phyloP scores from a whole-genome alignment of 2,797 vertebrate species.

The Coccyzus lansbergi region DNA sequence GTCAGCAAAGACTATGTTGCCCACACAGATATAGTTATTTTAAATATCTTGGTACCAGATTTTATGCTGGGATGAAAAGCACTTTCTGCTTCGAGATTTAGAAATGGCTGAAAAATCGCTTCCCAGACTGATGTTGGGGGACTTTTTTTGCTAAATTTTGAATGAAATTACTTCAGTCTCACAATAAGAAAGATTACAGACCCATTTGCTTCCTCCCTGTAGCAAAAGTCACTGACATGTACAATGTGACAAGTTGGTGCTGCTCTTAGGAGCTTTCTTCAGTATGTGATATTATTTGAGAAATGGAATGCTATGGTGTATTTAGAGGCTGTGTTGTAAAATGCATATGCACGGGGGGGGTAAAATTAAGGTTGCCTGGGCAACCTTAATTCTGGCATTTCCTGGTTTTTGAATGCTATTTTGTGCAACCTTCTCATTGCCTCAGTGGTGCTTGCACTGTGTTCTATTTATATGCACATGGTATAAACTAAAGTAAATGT shows the following conservation, averaged over 20 bases:
- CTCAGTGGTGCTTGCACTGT: constrained; percentile 23
- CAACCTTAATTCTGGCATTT: constrained; percentile 70
- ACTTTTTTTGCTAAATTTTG: not conserved
- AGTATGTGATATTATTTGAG: not conserved
- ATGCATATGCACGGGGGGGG: constrained; percentile 1
- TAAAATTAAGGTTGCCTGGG: constrained; percentile 70
- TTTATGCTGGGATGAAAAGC: not conserved
- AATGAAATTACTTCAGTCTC: not conserved
- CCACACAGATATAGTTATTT: not conserved
- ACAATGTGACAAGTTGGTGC: not conserved
- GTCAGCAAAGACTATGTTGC: not conserved
- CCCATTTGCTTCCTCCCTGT: not conserved
- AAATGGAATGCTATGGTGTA: constrained; percentile 37
- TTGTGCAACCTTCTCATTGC: constrained; percentile 40
- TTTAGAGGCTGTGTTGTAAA: constrained; percentile 38
- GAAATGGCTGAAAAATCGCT: not conserved
- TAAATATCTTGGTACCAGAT: not conserved
- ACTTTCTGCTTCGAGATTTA: not conserved
- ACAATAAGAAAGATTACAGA: not conserved
- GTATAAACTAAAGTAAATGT: constrained; percentile 35
- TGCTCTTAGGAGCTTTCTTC: constrained; percentile 7
- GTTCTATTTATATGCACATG: not conserved
- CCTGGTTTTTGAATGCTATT: constrained; percentile 61
- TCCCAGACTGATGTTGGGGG: not conserved
- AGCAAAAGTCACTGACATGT: not conserved